phyloP scores from a whole-genome alignment of 23 tunicate genomes.

The Aplidium turbinatum region DNA sequence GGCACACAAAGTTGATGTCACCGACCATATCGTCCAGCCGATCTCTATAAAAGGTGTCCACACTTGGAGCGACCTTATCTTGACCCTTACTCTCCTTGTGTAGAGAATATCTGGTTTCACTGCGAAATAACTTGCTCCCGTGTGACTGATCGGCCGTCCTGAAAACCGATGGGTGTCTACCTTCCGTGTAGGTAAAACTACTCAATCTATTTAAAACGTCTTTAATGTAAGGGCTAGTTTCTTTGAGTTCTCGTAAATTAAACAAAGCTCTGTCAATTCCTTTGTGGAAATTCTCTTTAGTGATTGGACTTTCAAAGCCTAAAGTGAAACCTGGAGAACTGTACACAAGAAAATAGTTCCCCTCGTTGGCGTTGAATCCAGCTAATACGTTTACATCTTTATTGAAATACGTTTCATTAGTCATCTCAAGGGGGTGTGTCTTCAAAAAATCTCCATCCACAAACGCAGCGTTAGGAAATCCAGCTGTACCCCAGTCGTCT shows the following conservation, averaged over 20 bases:
- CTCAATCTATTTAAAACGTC: slow-evolving; percentile 25
- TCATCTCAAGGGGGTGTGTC: slow-evolving; percentile 6
- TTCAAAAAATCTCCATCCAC: slow-evolving; percentile 55
- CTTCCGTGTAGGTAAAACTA: slow-evolving; percentile 56
- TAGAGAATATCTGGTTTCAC: not conserved
- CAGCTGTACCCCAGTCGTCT: slow-evolving; percentile 60
- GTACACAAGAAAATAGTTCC: slow-evolving; percentile 80
- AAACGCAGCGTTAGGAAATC: slow-evolving; percentile 70
- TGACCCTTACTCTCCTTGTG: slow-evolving; percentile 8
- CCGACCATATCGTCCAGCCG: slow-evolving; percentile 84
- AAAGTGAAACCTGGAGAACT: slow-evolving; percentile 47
- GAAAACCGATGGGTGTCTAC: slow-evolving; percentile 12
- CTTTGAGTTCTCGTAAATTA: not conserved
- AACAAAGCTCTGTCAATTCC: slow-evolving; percentile 45
- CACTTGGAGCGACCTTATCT: not conserved
- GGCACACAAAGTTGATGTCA: slow-evolving; percentile 77
- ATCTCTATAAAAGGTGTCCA: slow-evolving; percentile 41
- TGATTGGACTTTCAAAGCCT: slow-evolving; percentile 26
- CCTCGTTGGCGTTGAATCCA: slow-evolving; percentile 84
- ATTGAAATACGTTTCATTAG: not conserved
- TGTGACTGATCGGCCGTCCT: not conserved
- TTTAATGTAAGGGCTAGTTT: not conserved
- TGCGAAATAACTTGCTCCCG: not conserved
- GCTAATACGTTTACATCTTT: slow-evolving; percentile 58
- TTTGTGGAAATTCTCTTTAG: slow-evolving; percentile 9